Base-by-base conservation (phyloP, 2,888 invertebrate genomes). In the Chymomyza procnemis region DNA sequence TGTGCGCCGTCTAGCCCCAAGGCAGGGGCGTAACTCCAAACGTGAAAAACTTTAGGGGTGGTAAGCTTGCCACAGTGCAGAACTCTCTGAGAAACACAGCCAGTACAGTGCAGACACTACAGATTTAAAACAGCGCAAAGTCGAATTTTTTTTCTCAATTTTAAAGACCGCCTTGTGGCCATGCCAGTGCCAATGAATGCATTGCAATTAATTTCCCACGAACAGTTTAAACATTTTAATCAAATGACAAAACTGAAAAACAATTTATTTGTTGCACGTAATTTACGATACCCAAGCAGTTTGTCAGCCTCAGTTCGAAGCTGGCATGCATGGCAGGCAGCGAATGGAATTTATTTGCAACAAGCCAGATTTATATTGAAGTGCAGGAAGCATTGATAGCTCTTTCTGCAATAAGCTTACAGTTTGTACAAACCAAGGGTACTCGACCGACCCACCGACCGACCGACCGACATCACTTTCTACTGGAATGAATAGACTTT, bases 231-330 rank as follows among this genome's bases (percentile, higher is more conserved):
- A 85, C 75, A 84, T 77, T 81, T 84, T 84, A 86, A 84, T 86
- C 87, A 86, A 86, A 84, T 84, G 85, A 80, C 79, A 79, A 72
- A 72, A 52, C 69, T 65, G 71, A 75, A 79, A n/a, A 73, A 74
- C 84, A 86, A 82, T 81, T 86, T 84, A 86, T 82, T 86, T 77
- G 75, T 62, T 74, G 71, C 75, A 73, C 73, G 77, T 73, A 71
- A 81, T 75, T 80, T 64, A 79, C 70, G 66, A 68, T 67, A 61
- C 60, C 65, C 67, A 65, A 70, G 48, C 48, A 22, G 68, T 57
- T 59, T 66, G 67, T 60, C 71, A 64, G 64, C 16, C 19, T 58
- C 34, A 54, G 22, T 47, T n/a, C 21, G 19, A 21, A 55, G 97
- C 34, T 41, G 30, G 30, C 6, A 4, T 30, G 30, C 30, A 30